A percentile compares a stretch with the other conserved stretches of the same genome.
Conservation (phyloP, 1,140 invertebrate genomes). For the Palaemon carinicauda region DNA sequence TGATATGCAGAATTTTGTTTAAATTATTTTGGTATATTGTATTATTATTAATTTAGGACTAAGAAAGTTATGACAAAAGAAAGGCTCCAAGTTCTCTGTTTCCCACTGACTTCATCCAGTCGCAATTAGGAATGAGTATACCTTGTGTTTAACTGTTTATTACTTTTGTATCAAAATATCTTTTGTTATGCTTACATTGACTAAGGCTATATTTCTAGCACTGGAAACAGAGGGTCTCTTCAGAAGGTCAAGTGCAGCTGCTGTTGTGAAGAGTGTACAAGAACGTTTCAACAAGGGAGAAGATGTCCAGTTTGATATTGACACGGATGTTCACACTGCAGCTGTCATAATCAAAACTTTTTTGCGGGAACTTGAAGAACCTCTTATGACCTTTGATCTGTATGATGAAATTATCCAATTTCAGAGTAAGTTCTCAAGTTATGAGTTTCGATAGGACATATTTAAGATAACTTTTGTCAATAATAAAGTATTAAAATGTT, state of each 20-base stretch:
- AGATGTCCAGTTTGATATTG: constrained; percentile 76
- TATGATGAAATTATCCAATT: constrained; percentile 94
- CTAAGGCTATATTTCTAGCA: not conserved
- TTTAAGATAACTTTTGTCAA: too few species aligned
- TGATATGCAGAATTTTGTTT: too few species aligned
- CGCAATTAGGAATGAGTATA: too few species aligned
- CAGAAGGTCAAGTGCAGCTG: constrained; percentile 85
- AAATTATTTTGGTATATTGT: too few species aligned
- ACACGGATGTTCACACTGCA: constrained; percentile 85
- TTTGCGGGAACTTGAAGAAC: constrained; percentile 91
- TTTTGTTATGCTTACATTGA: not conserved
- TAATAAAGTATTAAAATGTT: too few species aligned
- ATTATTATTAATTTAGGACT: too few species aligned
- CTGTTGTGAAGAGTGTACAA: constrained; percentile 85
- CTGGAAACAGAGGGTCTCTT: constrained; percentile 96
- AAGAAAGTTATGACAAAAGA: too few species aligned
- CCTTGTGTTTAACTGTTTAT: too few species aligned
- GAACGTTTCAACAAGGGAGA: constrained; percentile 85
- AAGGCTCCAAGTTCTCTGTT: too few species aligned
- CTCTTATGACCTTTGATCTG: constrained; percentile 91
- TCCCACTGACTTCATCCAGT: too few species aligned
- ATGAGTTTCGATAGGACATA: too few species aligned
- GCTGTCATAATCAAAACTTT: constrained; percentile 95
- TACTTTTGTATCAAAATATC: too few species aligned
- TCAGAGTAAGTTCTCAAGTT: constrained; percentile 72